phyloP scores from a whole-genome alignment of 2,797 vertebrate species.

The Sebastes kiyomatsui region DNA sequence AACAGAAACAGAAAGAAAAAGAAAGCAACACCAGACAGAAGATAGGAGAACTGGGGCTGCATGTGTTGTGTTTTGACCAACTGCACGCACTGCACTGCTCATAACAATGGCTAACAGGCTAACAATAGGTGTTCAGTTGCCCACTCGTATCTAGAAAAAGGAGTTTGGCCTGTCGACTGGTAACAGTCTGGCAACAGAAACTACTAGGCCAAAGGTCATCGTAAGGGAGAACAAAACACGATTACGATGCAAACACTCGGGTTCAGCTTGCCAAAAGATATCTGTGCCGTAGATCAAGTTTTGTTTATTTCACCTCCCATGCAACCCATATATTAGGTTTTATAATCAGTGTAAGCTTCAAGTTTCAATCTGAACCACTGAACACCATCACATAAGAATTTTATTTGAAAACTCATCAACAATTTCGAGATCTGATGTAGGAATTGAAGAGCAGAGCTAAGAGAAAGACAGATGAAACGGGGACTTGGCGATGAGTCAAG shows the following conservation, averaged over 20 bases:
- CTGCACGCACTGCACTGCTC: conserved; percentile 1
- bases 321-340: background rate
- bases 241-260: background rate
- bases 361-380: background rate
- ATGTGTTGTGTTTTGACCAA: conserved; percentile 6
- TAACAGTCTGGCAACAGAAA: conserved; percentile 54
- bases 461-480: background rate
- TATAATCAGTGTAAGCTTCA: background rate
- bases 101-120: conserved; percentile 33
- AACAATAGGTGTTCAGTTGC: conserved; percentile 50
- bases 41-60: conserved; percentile 4
- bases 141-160: conserved; percentile 45
- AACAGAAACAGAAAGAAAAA: background rate
- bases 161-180: conserved; percentile 40
- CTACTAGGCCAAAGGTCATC: conserved; percentile 59
- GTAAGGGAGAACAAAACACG: conserved; percentile 18
- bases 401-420: background rate
- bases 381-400: background rate
- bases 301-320: background rate
- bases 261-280: background rate
- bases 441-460: background rate
- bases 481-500: background rate
- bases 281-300: background rate
- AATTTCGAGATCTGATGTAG: background rate
- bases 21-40: background rate